Evolutionary conservation across 1,140 invertebrate species (phyloP).

Genomic region (Sweltsa coloradensis): DNA sequence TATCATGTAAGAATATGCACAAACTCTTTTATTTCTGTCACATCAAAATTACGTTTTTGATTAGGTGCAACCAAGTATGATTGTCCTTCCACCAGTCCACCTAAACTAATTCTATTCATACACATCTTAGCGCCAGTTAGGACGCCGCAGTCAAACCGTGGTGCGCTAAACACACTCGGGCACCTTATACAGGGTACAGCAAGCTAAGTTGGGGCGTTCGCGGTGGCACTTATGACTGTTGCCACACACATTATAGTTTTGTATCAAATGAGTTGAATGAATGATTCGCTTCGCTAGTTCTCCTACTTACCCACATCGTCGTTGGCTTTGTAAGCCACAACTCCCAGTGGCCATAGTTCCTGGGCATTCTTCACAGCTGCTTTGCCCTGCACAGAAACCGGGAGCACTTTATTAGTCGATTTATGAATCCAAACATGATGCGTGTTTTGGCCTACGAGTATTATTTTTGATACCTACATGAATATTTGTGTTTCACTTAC

Average conservation of each 20-base stretch:
- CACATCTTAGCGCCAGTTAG: not conserved
- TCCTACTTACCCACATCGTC: conserved; percentile 19
- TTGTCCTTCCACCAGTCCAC: not conserved
- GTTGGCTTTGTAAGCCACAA: conserved; percentile 20
- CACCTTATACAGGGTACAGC: not conserved
- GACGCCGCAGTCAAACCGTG: not conserved
- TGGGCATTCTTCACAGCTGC: conserved; percentile 18
- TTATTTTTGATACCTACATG: not conserved
- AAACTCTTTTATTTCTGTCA: not conserved
- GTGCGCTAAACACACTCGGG: not conserved
- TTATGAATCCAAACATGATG: not conserved
- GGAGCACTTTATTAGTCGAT: not conserved
- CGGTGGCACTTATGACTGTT: not conserved
- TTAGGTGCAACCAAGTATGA: not conserved
- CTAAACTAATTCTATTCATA: not conserved
- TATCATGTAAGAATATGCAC: not conserved
- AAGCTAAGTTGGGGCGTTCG: not conserved
- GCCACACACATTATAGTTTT: not conserved
- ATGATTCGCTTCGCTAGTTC: not conserved
- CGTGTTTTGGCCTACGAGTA: not conserved
- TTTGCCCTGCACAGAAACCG: conserved; percentile 9
- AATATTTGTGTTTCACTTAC: not conserved
- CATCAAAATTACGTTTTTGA: not conserved
- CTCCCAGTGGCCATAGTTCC: conserved; percentile 20
- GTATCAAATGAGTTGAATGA: not conserved